Base-by-base conservation (phyloP, 2,888 invertebrate species). In the Euplexia lucipara region DNA sequence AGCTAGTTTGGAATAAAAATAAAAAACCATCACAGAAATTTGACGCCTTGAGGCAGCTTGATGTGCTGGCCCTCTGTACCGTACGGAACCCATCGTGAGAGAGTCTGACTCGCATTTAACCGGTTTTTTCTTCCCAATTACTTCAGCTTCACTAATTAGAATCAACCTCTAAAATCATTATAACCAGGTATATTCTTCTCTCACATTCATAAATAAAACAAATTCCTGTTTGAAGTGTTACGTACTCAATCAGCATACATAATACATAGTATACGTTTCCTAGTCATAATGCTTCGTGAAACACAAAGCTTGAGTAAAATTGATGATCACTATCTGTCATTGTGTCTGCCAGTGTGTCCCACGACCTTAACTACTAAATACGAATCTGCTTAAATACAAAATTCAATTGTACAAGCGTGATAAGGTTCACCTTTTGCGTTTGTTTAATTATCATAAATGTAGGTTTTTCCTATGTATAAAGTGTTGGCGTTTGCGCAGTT, bases 251-350 rank as follows among this genome's bases (percentile, higher is more conserved):
- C 71, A 82, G 68, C 66, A 71, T 70, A 61, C 52, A 60, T 73
- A 74, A 67, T 59, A 26, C n/a, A n/a, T n/a, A 63, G 49, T 53
- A 70, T 54, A 63, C 71, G 79, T 83, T 87, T 86, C 87, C 85
- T 87, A 77, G 74, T 84, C 59, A 82, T 84, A 82, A 82, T 83
- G 67, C 72, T 26, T 62, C 75, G 75, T 79, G 70, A 69, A 83
- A 86, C 79, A 90, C 91, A 88, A 91, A 88, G 90, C 87, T 84
- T 82, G 83, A 88, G 91, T 91, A 90, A 90, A 91, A 90, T 91
- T 88, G 90, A 82, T 86, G 94, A 94, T 94, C 81, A 58, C 83
- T 87, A 94, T 94, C 94, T 78, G 30, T 79, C 73, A 86, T 84
- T 83, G 84, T 83, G 57, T 84, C 79, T 77, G 73, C 67, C 77